Percentiles rank a stretch among this genome's conserved stretches.
phyloP scores from a whole-genome alignment of 2,797 vertebrate genomes.

The Acrocephalus scirpaceus region DNA sequence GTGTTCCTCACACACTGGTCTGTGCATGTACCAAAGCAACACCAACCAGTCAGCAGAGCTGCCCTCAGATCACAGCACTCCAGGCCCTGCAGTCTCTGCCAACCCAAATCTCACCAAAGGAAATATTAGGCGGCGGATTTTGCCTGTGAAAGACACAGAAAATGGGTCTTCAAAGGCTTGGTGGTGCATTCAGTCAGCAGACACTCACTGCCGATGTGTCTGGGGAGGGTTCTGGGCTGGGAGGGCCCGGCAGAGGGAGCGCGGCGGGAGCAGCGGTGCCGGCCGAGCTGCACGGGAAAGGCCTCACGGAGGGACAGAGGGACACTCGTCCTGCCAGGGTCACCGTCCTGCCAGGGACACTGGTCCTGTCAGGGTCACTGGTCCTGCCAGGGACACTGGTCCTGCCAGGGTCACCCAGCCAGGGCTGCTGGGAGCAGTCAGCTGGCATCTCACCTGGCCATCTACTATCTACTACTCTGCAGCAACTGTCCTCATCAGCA shows the following conservation, averaged over 20 bases:
- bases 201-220: not conserved
- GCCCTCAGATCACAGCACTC: not conserved
- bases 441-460: fast-evolving
- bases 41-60: not conserved
- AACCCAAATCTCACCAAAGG: not conserved
- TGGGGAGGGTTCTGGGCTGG: not conserved
- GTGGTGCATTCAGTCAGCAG: not conserved
- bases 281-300: fast-evolving
- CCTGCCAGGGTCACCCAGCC: not conserved
- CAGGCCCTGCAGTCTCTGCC: not conserved
- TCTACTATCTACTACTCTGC: not conserved
- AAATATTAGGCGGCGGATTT: fast-evolving
- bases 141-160: not conserved
- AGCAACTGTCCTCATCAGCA: fast-evolving
- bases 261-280: fast-evolving
- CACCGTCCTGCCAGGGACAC: not conserved
- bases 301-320: not conserved
- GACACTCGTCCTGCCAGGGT: too few relatives aligned
- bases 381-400: too few relatives aligned
- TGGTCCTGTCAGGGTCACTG: too few relatives aligned
- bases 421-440: not conserved
- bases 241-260: not conserved
- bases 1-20: not conserved
- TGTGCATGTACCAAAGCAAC: not conserved
- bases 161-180: not conserved